These are phyloP conservation scores for Ardeotis arabs DNA, from an alignment of 2,113 vertebrate species.

Conservation along the genomic window DNA sequence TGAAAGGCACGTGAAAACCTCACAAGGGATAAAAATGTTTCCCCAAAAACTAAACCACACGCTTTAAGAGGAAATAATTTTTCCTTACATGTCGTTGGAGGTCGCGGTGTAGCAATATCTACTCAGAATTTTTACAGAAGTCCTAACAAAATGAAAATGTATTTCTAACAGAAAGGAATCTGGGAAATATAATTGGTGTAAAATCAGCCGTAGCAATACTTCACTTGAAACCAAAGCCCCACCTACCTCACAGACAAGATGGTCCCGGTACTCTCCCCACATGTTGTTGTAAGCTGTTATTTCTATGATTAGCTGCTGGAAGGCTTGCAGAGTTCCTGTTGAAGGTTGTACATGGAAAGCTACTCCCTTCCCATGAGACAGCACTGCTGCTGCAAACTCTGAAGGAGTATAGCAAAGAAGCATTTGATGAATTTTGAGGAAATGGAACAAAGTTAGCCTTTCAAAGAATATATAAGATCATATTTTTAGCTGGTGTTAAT, in stretches of 20 bases:
- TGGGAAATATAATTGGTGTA: neutral
- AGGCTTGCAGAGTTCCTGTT: conserved; percentile 79
- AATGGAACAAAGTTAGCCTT: neutral
- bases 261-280: conserved; percentile 93
- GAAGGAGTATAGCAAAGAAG: neutral
- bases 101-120: neutral
- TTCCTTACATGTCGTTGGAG: neutral
- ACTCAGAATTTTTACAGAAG: neutral
- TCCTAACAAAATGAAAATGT: neutral
- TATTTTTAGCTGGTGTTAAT: neutral
- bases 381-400: conserved; percentile 81
- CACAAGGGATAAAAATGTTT: neutral
- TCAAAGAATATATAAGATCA: neutral
- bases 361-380: conserved; percentile 87
- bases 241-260: conserved; percentile 86
- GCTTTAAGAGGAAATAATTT: neutral
- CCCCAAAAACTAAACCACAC: neutral
- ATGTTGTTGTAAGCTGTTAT: conserved; percentile 88
- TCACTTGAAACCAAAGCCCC: neutral
- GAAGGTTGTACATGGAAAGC: conserved; percentile 79
- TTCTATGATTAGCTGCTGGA: conserved; percentile 79
- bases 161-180: neutral
- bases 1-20: neutral
- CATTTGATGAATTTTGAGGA: neutral
- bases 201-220: neutral